Evolutionary conservation across 2,797 vertebrate species (phyloP), one percentile per base, ranked within the genome.

Genomic region (Adelosebastes latens): DNA sequence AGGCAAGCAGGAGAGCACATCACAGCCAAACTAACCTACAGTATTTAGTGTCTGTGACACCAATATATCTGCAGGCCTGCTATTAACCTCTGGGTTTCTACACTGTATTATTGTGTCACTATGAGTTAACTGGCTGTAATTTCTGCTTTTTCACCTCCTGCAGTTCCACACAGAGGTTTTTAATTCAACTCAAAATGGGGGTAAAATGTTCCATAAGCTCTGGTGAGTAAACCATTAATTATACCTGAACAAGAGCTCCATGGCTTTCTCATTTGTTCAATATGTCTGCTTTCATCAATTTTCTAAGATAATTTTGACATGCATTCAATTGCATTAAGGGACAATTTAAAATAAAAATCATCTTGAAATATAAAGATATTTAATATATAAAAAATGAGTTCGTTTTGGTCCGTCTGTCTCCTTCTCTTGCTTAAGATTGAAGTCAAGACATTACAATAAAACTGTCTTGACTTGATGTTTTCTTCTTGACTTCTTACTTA

Each of bases 1-100:
- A 59, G 25, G 10, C 2, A 16, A 60, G 66, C 64, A 65, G n/a
- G 67, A 62, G 20, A 13, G 18, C 2, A 11, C 65, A 60, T 79
- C 62, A 65, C 62, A 36, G 27, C 55, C 63, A 69, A 65, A 34
- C 58, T 60, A 53, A 75, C 24, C 55, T 53, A 7, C 56, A 74
- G 65, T 65, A 75, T 77, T 72, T 86, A 75, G 34, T 79, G 63
- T 72, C 12, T 6, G 4, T 76, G 64, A 65, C 72, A 72, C 29
- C 34, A 78, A 74, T 82, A 85, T 79, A 81, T 85, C 31, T 79
- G 62, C 72, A 60, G 74, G 77, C 39, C 63, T 25, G 49, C 71
- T 76, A 52, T 80, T 75, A 89, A 80, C 77, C 72, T 89, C 53
- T 14, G 27, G 56, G 60, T 66, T 0, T 25, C 68, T 27, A 8